A percentile compares a stretch with the other conserved stretches of the same genome.
Conservation (phyloP, 2,797 vertebrate genomes). For the Bucorvus abyssinicus region DNA sequence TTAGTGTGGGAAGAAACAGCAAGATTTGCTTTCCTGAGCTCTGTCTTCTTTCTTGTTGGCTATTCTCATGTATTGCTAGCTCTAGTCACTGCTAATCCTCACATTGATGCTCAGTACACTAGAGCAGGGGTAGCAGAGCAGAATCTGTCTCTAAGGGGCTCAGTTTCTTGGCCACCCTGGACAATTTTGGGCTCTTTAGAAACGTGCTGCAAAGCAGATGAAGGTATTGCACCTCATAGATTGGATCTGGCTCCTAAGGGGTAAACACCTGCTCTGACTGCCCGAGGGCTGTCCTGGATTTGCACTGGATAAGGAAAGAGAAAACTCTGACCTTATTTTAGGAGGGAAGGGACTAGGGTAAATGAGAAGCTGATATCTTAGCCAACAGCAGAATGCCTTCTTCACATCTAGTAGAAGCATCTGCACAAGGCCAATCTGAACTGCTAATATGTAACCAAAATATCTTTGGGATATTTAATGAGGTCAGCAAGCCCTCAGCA, state of each 20-base stretch:
- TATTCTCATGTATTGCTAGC: background rate
- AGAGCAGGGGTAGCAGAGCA: background rate
- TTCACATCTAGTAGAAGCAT: background rate
- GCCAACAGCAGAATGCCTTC: background rate
- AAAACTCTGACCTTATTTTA: background rate
- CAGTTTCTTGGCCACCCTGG: background rate
- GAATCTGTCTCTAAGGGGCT: background rate
- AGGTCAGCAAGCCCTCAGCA: background rate
- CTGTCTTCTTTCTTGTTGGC: background rate
- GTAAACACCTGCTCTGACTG: background rate
- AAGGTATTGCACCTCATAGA: background rate
- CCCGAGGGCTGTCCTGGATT: background rate
- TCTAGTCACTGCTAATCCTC: background rate
- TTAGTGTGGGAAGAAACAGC: background rate
- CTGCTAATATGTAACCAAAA: background rate
- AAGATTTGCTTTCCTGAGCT: background rate
- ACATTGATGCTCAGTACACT: background rate
- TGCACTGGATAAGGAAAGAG: background rate
- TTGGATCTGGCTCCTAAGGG: background rate
- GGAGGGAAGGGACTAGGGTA: background rate
- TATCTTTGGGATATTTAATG: background rate
- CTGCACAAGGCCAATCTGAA: background rate
- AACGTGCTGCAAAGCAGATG: background rate
- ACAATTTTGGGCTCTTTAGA: background rate
- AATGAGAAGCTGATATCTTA: background rate